Base-by-base conservation (phyloP, 2,797 vertebrate genomes). In the Ibycter americanus region DNA sequence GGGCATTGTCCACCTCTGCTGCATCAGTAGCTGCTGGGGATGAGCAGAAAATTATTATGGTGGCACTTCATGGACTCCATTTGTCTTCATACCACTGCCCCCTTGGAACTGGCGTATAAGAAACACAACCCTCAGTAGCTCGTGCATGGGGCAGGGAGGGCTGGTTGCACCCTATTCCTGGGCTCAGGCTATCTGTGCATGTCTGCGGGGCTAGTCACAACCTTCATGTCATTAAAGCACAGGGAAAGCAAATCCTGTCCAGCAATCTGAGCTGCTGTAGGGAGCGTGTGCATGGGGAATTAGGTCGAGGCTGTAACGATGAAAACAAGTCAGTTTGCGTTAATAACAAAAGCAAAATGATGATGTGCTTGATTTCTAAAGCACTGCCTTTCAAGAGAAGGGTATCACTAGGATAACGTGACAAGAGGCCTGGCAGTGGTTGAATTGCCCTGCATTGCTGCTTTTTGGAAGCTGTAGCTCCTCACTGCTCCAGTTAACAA, bases 281-380 rank as follows among this genome's bases (percentile, higher is more conserved):
- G 89, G 78, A 92, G 62, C 4, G 15, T 46, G 91, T 93, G 94
- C 74, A 4, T 1, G 0, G 76, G 91, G 95, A 96, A 96, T 96
- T 85, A 93, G 96, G 93, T 94, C 76, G 86, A 88, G 93, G 83
- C 94, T 83, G 55, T 55, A 89, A 79, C 0, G 65, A 94, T 93
- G 94, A 87, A 96, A 97, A 95, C 97, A 95, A 96, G 96, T 96
- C 97, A 66, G 86, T 89, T 68, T 94, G 86, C 0, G 13, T 97
- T 96, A 96, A 89, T 93, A 95, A 89, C 91, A 90, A 89, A 94
- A 51, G 92, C 71, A 81, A 83, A 95, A 90, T 58, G 94, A 94
- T 85, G 90, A 83, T 78, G 88, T 2, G 8, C 76, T 92, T 81
- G 86, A 83, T 94, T 96, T 93, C 83, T 79, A 9, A 83, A 93